Conservation (phyloP, 2,888 invertebrate species). For the Nyleta sp. region DNA sequence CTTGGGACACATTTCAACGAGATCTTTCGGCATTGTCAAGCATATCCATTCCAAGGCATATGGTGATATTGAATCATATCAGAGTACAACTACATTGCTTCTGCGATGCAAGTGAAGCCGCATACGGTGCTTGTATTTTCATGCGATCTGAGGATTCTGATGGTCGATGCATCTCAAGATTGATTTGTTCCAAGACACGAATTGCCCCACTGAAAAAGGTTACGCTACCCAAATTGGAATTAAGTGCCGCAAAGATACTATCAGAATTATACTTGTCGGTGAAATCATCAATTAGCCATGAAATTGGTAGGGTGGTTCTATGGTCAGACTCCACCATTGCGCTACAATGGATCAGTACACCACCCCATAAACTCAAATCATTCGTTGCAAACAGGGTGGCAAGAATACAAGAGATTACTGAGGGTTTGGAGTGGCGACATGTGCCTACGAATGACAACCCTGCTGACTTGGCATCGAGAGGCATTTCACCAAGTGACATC, state of each 20-base stretch:
- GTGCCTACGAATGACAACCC: slow-evolving; percentile 30
- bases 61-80: neutral
- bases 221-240: slow-evolving; percentile 56
- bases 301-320: neutral
- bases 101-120: slow-evolving; percentile 17
- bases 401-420: slow-evolving; percentile 58
- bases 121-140: slow-evolving; percentile 22
- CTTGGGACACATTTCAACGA: neutral
- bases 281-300: neutral
- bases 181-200: slow-evolving; percentile 43
- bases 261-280: neutral
- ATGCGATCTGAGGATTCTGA: neutral
- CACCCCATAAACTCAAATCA: slow-evolving; percentile 36
- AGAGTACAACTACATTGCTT: slow-evolving; percentile 3
- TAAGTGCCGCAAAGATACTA: slow-evolving; percentile 49
- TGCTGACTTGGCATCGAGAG: slow-evolving; percentile 13
- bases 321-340: slow-evolving; percentile 14
- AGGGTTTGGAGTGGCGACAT: slow-evolving; percentile 45
- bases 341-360: neutral
- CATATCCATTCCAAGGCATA: slow-evolving; percentile 2
- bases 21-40: neutral
- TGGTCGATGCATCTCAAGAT: neutral
- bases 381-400: slow-evolving; percentile 60
- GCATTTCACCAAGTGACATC: neutral
- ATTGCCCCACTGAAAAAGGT: slow-evolving; percentile 44